These are phyloP conservation scores for Drosophila dives DNA, from an alignment of 2,888 invertebrate species.

Conservation along the genomic window DNA sequence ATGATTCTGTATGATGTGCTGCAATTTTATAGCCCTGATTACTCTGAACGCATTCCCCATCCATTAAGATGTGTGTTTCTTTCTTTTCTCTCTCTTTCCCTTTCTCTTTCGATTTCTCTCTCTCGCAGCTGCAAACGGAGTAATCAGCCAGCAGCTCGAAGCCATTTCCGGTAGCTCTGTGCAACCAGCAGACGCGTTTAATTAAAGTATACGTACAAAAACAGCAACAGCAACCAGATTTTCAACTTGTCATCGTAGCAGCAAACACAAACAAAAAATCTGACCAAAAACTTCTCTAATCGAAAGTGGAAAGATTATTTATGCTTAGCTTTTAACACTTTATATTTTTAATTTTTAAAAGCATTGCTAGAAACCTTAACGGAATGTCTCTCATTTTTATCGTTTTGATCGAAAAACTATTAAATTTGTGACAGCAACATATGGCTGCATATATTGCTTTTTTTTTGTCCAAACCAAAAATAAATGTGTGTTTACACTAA, in stretches of 20 bases:
- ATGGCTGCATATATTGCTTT: not conserved
- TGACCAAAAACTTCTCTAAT: constrained; percentile 4
- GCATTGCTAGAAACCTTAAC: not conserved
- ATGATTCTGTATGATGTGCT: constrained; percentile 30
- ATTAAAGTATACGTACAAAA: constrained; percentile 46
- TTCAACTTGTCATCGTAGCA: constrained; percentile 27
- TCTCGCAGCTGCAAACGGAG: constrained; percentile 33
- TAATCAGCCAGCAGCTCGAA: constrained; percentile 47
- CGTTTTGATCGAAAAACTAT: not conserved
- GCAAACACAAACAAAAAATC: constrained; percentile 10
- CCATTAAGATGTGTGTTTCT: constrained; percentile 9
- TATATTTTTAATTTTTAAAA: not conserved
- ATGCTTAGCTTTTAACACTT: not conserved
- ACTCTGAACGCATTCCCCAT: constrained; percentile 39
- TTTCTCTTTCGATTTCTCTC: not conserved
- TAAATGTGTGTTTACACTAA: not conserved
- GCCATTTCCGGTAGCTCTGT: constrained; percentile 50
- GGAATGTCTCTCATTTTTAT: not conserved
- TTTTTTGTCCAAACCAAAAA: not conserved
- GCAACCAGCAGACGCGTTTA: constrained; percentile 40
- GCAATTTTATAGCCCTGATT: constrained; percentile 47
- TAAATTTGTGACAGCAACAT: not conserved
- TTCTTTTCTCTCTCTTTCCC: not conserved
- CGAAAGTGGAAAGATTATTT: not conserved
- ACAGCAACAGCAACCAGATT: constrained; percentile 25